Evolutionary conservation across 2,797 vertebrate genomes (phyloP), one percentile per base, ranked within the genome.

Genomic region (Protosalanx chinensis): DNA sequence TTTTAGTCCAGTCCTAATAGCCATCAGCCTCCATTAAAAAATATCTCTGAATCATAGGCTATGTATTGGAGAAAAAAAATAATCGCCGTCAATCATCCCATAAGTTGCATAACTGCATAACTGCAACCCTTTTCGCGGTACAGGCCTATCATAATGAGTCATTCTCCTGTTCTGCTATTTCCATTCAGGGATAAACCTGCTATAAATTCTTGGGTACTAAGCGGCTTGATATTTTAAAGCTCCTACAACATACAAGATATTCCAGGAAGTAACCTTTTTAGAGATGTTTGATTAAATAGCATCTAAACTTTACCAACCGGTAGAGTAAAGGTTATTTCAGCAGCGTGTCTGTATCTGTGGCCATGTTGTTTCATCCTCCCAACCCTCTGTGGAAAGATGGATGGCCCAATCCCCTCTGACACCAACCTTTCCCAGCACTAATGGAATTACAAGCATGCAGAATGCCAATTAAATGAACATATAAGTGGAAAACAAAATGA

Each of bases 401-500:
- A 86, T 80, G 81, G 84, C 80, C 87, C 83, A 75, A 76, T 86
- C 87, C 80, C 82, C 75, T 86, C 72, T 86, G 86, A 91, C 89
- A 86, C 88, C 87, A 85, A 90, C 86, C 90, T 91, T 90, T 90
- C 77, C 81, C 79, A 77, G 64, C 85, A 82, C 83, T 86, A 90
- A 91, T 89, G 87, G 87, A 90, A 90, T 91, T 86, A 89, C 79
- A 41, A 73, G 83, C 77, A 72, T 74, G 76, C 76, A 83, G 84
- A 85, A 90, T 88, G 82, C 82, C 89, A 91, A 90, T 91, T 90
- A 90, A 89, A 88, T 80, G 87, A 90, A 90, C 78, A 85, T 83
- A 87, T 80, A 88, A 76, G 82, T 74, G 82, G 76, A 83, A 85
- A 86, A 86, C 76, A 87, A 87, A 88, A 86, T 72, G 69, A 74